phyloP scores from a whole-genome alignment of 2,797 vertebrate species.

The Pseudocheirus occidentalis region DNA sequence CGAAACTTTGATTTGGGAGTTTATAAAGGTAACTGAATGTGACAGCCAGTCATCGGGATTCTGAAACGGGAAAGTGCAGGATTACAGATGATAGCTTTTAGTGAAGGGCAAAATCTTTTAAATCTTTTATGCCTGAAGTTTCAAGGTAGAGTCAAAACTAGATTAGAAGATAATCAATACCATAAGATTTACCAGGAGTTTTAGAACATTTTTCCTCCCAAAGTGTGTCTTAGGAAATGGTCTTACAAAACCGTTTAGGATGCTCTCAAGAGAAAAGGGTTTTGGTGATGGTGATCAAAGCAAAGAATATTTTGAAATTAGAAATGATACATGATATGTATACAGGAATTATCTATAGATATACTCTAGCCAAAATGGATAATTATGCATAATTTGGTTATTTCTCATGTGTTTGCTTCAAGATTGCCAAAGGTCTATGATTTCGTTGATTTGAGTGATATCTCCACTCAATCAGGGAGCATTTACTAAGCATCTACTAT shows the following conservation, averaged over 20 bases:
- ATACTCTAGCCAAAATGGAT: background rate
- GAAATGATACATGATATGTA: background rate
- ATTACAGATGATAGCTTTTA: constrained; percentile 78
- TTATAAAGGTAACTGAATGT: constrained; percentile 76
- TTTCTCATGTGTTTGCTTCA: background rate
- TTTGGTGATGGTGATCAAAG: constrained; percentile 2
- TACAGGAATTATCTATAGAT: background rate
- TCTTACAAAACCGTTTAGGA: constrained; percentile 50
- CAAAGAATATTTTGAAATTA: constrained; percentile 32
- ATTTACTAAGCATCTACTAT: background rate
- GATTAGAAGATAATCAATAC: constrained; percentile 78
- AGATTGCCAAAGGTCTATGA: background rate
- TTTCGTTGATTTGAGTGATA: background rate
- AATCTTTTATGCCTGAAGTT: constrained; percentile 79
- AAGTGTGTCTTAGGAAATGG: constrained; percentile 44
- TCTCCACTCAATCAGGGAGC: background rate
- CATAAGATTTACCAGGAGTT: constrained; percentile 51
- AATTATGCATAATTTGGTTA: constrained; percentile 1
- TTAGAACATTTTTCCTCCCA: constrained; percentile 59
- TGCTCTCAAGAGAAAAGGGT: background rate
- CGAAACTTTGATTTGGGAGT: constrained; percentile 76
- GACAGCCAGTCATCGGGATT: constrained; percentile 71
- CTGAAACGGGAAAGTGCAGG: constrained; percentile 68
- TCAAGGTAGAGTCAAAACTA: constrained; percentile 78
- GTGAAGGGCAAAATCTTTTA: constrained; percentile 75